These are phyloP conservation scores for Palloptera scutellata DNA, from an alignment of 2,888 invertebrate genomes.

Conservation along the genomic window DNA sequence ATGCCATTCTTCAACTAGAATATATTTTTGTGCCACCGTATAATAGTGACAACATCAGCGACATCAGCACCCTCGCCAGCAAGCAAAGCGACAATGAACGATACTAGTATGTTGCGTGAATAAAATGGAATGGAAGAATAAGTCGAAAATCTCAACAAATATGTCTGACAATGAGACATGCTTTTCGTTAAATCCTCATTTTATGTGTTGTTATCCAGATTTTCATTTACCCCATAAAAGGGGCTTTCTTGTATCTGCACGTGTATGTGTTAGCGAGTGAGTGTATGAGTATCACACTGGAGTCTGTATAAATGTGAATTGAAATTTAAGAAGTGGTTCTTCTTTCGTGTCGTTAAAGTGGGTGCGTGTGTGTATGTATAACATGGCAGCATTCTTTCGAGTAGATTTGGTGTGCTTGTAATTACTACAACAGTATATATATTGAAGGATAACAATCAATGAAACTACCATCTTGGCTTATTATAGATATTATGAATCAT, in stretches of 20 bases:
- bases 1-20: no score
- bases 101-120: neutral
- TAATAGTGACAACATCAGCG: no score
- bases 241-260: conserved; percentile 41
- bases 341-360: no score
- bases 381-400: no score
- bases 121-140: neutral
- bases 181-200: conserved; percentile 38
- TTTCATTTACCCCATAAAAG: conserved; percentile 26
- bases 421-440: neutral
- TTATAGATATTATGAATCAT: neutral
- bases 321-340: no score
- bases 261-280: conserved; percentile 43
- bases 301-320: no score
- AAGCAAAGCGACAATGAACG: no score
- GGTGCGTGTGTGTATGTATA: neutral
- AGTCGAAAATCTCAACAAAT: conserved; percentile 48
- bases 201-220: conserved; percentile 29
- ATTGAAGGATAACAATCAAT: neutral
- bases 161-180: conserved; percentile 40
- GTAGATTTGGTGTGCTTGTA: no score
- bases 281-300: neutral
- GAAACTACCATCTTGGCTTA: no score
- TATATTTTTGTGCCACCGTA: no score
- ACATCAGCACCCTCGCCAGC: no score